These are phyloP conservation scores for Sebastes jordani DNA, from an alignment of 2,797 vertebrate genomes.

Conservation along the genomic window DNA sequence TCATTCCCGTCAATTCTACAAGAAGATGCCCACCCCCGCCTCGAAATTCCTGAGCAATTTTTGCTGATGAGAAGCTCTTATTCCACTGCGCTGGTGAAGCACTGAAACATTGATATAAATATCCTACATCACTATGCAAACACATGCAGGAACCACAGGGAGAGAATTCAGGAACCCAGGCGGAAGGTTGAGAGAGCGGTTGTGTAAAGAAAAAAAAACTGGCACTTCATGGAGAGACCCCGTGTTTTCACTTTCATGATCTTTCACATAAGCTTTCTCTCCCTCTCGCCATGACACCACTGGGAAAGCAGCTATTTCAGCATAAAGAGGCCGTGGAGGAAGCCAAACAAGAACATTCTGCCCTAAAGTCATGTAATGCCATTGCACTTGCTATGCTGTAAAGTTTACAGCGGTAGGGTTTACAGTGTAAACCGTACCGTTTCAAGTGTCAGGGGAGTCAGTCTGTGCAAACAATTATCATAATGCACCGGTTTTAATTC, in stretches of 20 bases:
- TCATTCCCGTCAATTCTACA: constrained; percentile 21
- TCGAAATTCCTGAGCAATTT: constrained; percentile 24
- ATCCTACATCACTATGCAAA: constrained; percentile 53
- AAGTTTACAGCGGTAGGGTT: too few relatives aligned
- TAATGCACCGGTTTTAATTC: background rate
- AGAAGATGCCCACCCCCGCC: constrained; percentile 4
- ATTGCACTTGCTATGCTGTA: constrained; percentile 19
- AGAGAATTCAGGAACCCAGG: constrained; percentile 21
- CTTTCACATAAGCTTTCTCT: constrained; percentile 43
- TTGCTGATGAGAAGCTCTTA: constrained; percentile 60
- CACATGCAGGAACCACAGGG: constrained; percentile 32
- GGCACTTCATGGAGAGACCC: constrained; percentile 22
- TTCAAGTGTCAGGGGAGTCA: constrained; percentile 15
- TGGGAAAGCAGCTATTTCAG: constrained; percentile 34
- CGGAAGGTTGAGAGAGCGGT: constrained; percentile 15
- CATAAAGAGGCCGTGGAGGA: constrained; percentile 25
- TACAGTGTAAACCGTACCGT: background rate
- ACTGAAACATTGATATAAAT: constrained; percentile 58
- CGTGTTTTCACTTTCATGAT: constrained; percentile 52
- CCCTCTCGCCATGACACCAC: constrained; percentile 3
- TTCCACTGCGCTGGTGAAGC: constrained; percentile 25
- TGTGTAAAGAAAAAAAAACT: constrained; percentile 18
- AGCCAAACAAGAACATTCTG: constrained; percentile 20
- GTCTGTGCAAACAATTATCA: background rate
- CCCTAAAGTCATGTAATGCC: constrained; percentile 17